Evolutionary conservation across 2,888 invertebrate genomes (phyloP).

Genomic region (Tricholauxania praeusta): DNA sequence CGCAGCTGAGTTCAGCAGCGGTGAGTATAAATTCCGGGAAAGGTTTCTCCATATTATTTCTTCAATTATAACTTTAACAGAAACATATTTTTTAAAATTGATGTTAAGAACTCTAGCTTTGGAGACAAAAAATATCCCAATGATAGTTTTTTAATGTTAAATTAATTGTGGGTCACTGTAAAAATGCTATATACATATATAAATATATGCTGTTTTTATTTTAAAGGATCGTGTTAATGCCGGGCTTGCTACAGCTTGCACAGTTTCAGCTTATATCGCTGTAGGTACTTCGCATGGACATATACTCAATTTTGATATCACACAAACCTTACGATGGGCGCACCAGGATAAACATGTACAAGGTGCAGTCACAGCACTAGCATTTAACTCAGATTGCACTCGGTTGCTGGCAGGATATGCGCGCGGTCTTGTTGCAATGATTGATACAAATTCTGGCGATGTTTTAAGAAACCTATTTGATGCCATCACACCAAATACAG

Average conservation of each 20-base stretch:
- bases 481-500: slow-evolving; percentile 86
- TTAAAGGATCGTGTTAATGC: slow-evolving; percentile 88
- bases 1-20: slow-evolving; percentile 88
- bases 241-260: slow-evolving; percentile 87
- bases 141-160: too few relatives aligned
- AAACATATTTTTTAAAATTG: too few relatives aligned
- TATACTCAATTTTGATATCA: slow-evolving; percentile 85
- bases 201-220: slow-evolving; percentile 29
- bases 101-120: too few relatives aligned
- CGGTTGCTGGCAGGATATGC: slow-evolving; percentile 83
- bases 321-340: slow-evolving; percentile 92
- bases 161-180: too few relatives aligned
- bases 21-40: slow-evolving; percentile 69
- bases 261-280: slow-evolving; percentile 84
- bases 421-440: slow-evolving; percentile 90
- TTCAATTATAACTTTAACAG: too few relatives aligned
- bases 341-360: slow-evolving; percentile 74
- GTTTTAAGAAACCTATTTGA: slow-evolving; percentile 80
- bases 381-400: slow-evolving; percentile 89
- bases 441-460: slow-evolving; percentile 86
- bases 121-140: too few relatives aligned
- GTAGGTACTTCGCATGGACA: slow-evolving; percentile 96
- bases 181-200: too few relatives aligned
- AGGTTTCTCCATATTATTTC: not conserved
- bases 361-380: slow-evolving; percentile 84